Conservation (phyloP, 2,888 invertebrate species). For the Lithodes maja region DNA sequence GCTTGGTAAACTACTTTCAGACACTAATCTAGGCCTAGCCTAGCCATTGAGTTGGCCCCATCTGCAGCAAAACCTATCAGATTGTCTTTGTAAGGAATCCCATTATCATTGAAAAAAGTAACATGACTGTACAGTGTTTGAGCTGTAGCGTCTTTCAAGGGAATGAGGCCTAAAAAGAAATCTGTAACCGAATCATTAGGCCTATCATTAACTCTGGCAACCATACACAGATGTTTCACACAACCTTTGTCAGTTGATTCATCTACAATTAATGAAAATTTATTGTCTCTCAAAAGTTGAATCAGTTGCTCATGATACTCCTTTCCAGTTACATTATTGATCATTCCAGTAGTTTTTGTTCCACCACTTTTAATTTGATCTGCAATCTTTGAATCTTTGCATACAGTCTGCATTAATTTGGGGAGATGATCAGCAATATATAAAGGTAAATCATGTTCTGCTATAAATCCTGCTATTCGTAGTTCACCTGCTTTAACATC, state of each 20-base stretch:
- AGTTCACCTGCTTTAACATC: conserved; percentile 10
- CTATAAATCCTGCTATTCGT: conserved; percentile 26
- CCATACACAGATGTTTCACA: conserved; percentile 20
- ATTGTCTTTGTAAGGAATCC: conserved; percentile 45
- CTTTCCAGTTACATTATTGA: conserved; percentile 13
- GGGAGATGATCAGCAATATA: conserved; percentile 15
- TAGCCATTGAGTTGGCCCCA: conserved; percentile 38
- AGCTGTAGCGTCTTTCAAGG: conserved; percentile 42
- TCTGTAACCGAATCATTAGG: conserved; percentile 21
- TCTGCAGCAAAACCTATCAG: conserved; percentile 46
- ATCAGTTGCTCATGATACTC: conserved; percentile 4
- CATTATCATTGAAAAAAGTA: conserved; percentile 21
- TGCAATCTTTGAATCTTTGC: conserved; percentile 35
- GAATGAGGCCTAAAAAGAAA: conserved; percentile 18
- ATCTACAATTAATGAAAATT: conserved; percentile 29
- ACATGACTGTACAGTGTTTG: conserved; percentile 27
- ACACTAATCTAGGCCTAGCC: too few relatives aligned
- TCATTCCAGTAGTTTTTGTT: conserved; percentile 24
- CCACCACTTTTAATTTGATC: conserved; percentile 15
- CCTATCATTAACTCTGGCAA: conserved; percentile 9
- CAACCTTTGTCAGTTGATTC: conserved; percentile 27
- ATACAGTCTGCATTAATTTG: conserved; percentile 31
- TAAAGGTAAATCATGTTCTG: conserved; percentile 33
- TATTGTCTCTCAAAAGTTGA: conserved; percentile 13
- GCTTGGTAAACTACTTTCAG: too few relatives aligned